Base-by-base conservation (phyloP, 1,140 invertebrate species). In the Fragariocoptes setiger region DNA sequence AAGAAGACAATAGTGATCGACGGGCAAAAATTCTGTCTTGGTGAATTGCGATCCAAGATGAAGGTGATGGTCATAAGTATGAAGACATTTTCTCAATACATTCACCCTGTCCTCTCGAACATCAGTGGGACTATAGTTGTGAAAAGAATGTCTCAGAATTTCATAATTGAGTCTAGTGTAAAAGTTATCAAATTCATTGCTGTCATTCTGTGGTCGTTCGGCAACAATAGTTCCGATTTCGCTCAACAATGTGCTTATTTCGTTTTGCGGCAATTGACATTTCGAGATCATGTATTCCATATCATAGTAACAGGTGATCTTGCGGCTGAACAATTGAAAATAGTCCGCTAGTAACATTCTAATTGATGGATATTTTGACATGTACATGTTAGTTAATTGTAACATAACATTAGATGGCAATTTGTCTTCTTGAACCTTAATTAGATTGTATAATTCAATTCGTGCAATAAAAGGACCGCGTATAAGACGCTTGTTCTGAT, bases 1-100 rank as follows among this genome's bases (percentile, higher is more conserved):
- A 21, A 86, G 54, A 37, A 82, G 53, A 2, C 70, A 63, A 51
- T 82, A 83, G 2, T 67, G 63, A 60, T 86, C 80, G 38, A 48
- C 42, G 51, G 61, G 59, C 53, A 62, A 57, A 41, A 57, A 46
- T 20, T 57, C 66, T 60, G 54, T 71, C 54, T 47, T 59, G 52
- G 58, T 63, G 62, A 59, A 43, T 19, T 58, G 50, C 38, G 49
- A 45, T 35, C 56, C 55, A 50, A 59, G 58, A 12, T 50, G 35
- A 14, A 57, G 46, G 12, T 51, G 53, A 45, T 56, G 35, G 40
- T 53, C 46, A 44, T 59, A 56, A 22, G 52, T 51, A 13, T 48
- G 42, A 56, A 40, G 18, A 53, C 49, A 17, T 55, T 51, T 40
- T 47, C 21, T 39, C n/a, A 50, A 44, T 21, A 54, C 40, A n/a